These are phyloP conservation scores for Coptodon bakossiorum DNA, from an alignment of 2,113 vertebrate species.

Conservation along the genomic window DNA sequence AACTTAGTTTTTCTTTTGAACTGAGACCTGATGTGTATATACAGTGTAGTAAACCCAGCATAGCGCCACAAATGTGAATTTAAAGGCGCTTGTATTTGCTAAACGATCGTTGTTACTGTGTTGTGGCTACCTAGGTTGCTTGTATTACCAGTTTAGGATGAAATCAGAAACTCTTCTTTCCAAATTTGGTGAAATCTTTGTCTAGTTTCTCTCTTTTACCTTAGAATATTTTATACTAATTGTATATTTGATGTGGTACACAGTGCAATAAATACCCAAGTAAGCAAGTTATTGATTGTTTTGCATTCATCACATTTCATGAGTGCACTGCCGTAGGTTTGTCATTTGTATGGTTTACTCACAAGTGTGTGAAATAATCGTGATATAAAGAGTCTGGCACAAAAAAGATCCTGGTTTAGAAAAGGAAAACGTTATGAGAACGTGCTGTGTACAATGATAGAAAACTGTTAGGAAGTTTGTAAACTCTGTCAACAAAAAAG, in stretches of 20 bases:
- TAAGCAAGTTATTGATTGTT: not conserved
- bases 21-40: not conserved
- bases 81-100: not conserved
- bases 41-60: not conserved
- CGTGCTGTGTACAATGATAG: not conserved
- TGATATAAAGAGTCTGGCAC: not conserved
- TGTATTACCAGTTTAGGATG: not conserved
- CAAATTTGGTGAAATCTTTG: not conserved
- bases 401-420: not conserved
- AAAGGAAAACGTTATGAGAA: not conserved
- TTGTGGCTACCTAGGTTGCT: not conserved
- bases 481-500: not conserved
- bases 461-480: not conserved
- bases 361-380: not conserved
- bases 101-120: not conserved
- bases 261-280: fast-evolving
- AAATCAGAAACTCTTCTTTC: not conserved
- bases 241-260: not conserved
- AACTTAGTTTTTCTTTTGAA: not conserved
- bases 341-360: not conserved
- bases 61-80: not conserved
- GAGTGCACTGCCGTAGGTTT: not conserved
- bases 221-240: not conserved
- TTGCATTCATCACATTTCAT: not conserved
- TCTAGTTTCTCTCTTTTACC: not conserved